Base-by-base conservation (phyloP, 2,113 vertebrate species). In the Neogobius melanostomus region DNA sequence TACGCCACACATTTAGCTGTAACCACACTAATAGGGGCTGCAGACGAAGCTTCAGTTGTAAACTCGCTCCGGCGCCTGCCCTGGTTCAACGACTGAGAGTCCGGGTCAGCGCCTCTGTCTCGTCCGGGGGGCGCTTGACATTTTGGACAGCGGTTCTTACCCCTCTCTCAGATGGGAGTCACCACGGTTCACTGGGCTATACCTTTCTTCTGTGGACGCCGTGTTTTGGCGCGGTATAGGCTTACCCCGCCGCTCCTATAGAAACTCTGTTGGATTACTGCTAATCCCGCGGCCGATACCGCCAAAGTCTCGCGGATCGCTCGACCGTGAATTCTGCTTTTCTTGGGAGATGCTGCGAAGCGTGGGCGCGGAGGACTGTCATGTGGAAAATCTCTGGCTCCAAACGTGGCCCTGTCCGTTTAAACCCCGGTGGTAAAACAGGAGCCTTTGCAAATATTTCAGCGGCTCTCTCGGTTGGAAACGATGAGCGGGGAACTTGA, bases 231-330 rank as follows among this genome's bases (percentile, higher is more conserved):
- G 36, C 66, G 49, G 51, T 36, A 48, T 28, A 48, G 14, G 46
- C 62, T 67, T 72, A 28, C 69, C 74, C 5, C 69, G 57, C 52
- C 57, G 69, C 68, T n/a, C 61, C 53, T 72, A 66, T 75, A 65
- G 56, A 74, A 77, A 76, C 68, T 28, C 44, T 36, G 57, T 56
- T 47, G 73, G 71, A 85, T 77, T 77, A 79, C 64, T 60, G 17
- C 10, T 81, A 75, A 86, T 82, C 75, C 65, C 59, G 51, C 45
- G 1, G 7, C 60, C 63, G 75, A 71, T 68, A 57, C 54, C 12
- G 44, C 68, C 46, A 57, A 60, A 47, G 45, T 66, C 56, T 15
- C 61, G 51, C 49, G 5, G 50, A 56, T 62, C 66, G 36, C 64
- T 69, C 71, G 64, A 54, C 69, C 52, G 8, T 63, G 49, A 68